Conservation (phyloP, 2,888 invertebrate genomes). For the Sussaba pulchella region DNA sequence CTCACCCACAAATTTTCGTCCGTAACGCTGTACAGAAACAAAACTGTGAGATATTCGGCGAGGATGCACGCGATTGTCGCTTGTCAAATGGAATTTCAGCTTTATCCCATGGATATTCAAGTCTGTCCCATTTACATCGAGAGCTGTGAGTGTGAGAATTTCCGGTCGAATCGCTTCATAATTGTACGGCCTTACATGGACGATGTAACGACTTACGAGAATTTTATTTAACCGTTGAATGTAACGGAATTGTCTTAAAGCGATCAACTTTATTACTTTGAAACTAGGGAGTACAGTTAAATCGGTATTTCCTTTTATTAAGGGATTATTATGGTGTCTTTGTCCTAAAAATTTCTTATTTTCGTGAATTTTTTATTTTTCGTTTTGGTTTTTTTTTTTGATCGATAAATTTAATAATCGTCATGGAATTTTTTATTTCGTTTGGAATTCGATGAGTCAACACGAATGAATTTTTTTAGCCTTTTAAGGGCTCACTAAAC, state of each 20-base stretch:
- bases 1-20: conserved; percentile 93
- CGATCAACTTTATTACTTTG: neutral
- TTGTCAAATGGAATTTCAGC: conserved; percentile 94
- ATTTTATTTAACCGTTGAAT: neutral
- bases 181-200: neutral
- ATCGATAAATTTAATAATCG: no score
- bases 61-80: conserved; percentile 94
- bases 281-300: conserved; percentile 1
- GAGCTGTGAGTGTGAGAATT: conserved; percentile 89
- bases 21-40: conserved; percentile 92
- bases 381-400: no score
- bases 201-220: neutral
- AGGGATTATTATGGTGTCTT: neutral
- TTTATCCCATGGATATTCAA: conserved; percentile 95
- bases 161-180: neutral
- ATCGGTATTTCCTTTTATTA: conserved; percentile 7
- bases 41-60: conserved; percentile 92
- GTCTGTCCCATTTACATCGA: conserved; percentile 93
- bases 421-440: no score
- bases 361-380: neutral
- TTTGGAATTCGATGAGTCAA: no score
- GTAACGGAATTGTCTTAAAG: conserved; percentile 56
- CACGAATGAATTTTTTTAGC: no score
- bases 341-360: neutral
- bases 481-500: no score